A percentile compares a stretch with the other conserved stretches of the same genome.
Conservation (phyloP, 1,140 invertebrate species). For the Aphis gossypii region DNA sequence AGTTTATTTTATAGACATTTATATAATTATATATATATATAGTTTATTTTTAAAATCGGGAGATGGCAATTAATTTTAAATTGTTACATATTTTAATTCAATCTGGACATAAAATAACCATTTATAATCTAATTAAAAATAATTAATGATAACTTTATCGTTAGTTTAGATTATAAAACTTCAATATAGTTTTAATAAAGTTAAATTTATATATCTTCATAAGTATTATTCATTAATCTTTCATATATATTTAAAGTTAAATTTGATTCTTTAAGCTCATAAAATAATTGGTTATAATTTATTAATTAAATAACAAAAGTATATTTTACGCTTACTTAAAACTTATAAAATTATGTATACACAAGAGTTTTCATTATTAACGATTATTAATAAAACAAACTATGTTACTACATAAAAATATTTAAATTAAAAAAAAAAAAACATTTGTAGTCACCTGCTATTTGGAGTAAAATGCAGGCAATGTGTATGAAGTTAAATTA, state of each 20-base stretch:
- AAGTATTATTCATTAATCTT: slow-evolving; percentile 9
- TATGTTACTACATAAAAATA: neutral
- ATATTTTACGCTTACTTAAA: neutral
- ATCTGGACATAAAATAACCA: neutral
- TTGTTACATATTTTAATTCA: slow-evolving; percentile 15
- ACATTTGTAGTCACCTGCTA: neutral
- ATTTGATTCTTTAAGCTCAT: neutral
- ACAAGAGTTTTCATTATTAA: neutral
- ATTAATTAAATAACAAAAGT: slow-evolving; percentile 3
- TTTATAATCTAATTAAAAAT: slow-evolving; percentile 7
- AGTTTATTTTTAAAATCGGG: neutral
- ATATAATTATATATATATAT: neutral
- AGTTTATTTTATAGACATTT: neutral
- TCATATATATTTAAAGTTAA: neutral
- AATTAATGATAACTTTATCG: neutral
- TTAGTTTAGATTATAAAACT: neutral
- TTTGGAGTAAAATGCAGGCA: neutral
- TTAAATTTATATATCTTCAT: neutral
- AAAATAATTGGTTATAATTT: slow-evolving; percentile 20
- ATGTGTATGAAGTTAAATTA: neutral
- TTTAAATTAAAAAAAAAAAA: neutral
- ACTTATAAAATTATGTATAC: neutral
- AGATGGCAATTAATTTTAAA: neutral
- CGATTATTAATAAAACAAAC: neutral
- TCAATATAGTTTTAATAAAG: slow-evolving; percentile 6